Evolutionary conservation across 2,113 vertebrate species (phyloP), one percentile per base, ranked within the genome.

Genomic region (Muntiacus reevesi): DNA sequence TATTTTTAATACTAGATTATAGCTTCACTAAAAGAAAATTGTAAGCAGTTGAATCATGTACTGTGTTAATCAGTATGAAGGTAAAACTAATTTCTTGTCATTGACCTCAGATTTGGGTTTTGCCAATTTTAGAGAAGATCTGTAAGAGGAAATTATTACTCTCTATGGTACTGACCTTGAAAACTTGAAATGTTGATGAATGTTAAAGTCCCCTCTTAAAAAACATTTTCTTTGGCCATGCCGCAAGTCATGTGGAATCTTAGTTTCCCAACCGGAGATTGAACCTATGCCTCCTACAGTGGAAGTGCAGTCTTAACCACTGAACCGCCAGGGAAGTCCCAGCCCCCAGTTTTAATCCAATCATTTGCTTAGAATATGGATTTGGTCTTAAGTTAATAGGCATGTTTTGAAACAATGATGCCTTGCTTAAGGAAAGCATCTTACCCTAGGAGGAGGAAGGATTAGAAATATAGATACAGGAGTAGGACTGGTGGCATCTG

Each of bases 1-100:
- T 92, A n/a, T 89, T 93, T 95, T 95, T 87, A 93, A 57, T 25
- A 76, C 10, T 55, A 88, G 28, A 62, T 84, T 92, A 52, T 64
- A 30, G 87, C 89, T 89, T 76, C 78, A 36, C 82, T 82, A 64
- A 59, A 87, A 95, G 71, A 78, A 91, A 92, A 85, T 83, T 1
- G 30, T 30, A 87, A 67, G 60, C 71, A 23, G 15, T 62, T 91
- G 86, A 30, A 95, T 87, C 43, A 59, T 0, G 0, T 90, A 62
- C 6, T 76, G 3, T 71, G 10, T 57, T 83, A 87, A 27, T 92
- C 57, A 55, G 16, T 36, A 23, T 76, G n/a, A 81, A 86, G 25
- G 43, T 86, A 60, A 85, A 84, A 89, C 30, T 60, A 52, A 85
- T 71, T 92, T 27, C 76, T 85, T 78, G 36, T 96, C 45, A 40